These are phyloP conservation scores for Gambusia yucatana DNA, from an alignment of 2,797 vertebrate species.

Conservation along the genomic window DNA sequence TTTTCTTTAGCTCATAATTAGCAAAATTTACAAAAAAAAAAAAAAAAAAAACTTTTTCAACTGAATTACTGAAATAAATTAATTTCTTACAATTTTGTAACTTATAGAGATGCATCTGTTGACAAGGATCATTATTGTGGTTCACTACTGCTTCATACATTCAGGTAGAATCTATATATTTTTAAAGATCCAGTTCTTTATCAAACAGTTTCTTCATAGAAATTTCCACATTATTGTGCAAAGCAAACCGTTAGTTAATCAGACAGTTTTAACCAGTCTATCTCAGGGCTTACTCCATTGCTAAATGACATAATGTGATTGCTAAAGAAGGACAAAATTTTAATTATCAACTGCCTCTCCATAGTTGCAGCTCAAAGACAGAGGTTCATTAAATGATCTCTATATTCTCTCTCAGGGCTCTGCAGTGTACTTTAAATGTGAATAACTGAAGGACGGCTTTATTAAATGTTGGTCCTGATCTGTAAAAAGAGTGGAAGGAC, in stretches of 20 bases:
- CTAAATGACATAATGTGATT: conserved; percentile 41
- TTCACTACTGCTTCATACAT: not conserved
- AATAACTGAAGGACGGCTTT: conserved; percentile 36
- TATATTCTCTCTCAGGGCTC: conserved; percentile 37
- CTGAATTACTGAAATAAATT: not conserved
- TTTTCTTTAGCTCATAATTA: not conserved
- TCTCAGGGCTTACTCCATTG: conserved; percentile 31
- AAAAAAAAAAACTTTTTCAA: not conserved
- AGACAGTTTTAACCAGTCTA: conserved; percentile 44
- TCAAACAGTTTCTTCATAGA: not conserved
- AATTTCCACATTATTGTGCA: too few relatives aligned
- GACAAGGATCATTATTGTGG: not conserved
- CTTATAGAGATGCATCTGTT: not conserved
- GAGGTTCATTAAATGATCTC: conserved; percentile 42
- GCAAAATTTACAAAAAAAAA: not conserved
- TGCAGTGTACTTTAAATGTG: conserved; percentile 43
- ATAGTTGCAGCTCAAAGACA: conserved; percentile 31
- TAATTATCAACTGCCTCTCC: conserved; percentile 41
- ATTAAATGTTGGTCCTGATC: conserved; percentile 49
- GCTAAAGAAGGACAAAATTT: conserved; percentile 33
- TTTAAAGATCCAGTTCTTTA: not conserved
- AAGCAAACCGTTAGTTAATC: conserved; percentile 28
- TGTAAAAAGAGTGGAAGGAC: conserved; percentile 43
- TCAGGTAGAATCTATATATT: not conserved
- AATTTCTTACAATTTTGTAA: not conserved